A percentile compares a stretch with the other conserved stretches of the same genome.
Evolutionary conservation across 2,797 vertebrate species (phyloP).

Genomic region (Eulemur mongoz): DNA sequence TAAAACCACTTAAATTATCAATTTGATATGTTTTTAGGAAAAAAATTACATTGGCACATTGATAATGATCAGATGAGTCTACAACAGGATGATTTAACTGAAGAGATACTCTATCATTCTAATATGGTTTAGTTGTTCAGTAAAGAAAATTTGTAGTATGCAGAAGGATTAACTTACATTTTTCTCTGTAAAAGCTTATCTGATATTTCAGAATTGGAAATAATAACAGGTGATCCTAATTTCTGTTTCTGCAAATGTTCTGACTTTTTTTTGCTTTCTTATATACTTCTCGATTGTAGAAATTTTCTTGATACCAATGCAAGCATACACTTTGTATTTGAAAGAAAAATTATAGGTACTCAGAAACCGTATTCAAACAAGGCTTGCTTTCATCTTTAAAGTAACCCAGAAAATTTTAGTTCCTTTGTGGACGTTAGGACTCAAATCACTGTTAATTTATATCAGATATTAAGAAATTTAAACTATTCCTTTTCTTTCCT

Average conservation of each 20-base stretch:
- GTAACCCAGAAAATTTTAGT: not conserved
- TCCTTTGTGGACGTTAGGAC: not conserved
- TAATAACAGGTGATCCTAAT: not conserved
- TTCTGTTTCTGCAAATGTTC: slow-evolving; percentile 7
- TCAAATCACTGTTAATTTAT: not conserved
- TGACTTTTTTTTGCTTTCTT: not conserved
- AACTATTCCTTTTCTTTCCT: not conserved
- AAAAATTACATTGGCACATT: not conserved
- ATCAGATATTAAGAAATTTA: not conserved
- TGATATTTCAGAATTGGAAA: slow-evolving; percentile 40
- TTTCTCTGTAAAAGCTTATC: not conserved
- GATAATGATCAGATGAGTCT: not conserved
- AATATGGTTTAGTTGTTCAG: not conserved
- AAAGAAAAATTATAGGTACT: not conserved
- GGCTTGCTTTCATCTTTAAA: slow-evolving; percentile 8
- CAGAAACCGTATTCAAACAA: not conserved
- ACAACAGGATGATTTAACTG: not conserved
- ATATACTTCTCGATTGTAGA: not conserved
- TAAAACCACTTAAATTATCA: not conserved
- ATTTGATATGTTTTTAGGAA: not conserved
- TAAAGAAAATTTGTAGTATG: not conserved
- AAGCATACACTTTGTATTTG: not conserved
- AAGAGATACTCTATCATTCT: not conserved
- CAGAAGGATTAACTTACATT: not conserved
- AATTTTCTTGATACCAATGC: not conserved